These are phyloP conservation scores for Diplosoma virens DNA, from an alignment of 23 tunicate species.

Conservation along the genomic window DNA sequence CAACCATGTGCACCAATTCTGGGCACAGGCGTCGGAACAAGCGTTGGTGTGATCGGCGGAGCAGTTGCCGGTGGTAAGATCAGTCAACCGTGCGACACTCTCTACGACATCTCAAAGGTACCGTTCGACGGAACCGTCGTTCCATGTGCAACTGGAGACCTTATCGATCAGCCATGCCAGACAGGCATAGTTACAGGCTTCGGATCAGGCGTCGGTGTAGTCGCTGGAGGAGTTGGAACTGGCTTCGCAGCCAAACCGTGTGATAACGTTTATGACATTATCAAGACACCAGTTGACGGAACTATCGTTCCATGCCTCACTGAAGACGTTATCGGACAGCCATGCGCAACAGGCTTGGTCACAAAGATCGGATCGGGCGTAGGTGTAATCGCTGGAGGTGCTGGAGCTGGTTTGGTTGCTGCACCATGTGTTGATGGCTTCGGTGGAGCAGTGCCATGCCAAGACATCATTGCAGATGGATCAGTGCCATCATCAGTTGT, in stretches of 20 bases:
- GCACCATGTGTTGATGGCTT: neutral
- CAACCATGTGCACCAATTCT: conserved; percentile 3
- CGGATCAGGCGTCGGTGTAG: neutral
- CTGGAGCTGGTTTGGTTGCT: no score
- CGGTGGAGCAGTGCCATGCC: neutral
- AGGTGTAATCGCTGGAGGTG: neutral
- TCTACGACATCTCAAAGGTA: no score
- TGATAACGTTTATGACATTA: no score
- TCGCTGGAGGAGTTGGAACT: neutral
- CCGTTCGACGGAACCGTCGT: conserved; percentile 8
- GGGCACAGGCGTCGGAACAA: neutral
- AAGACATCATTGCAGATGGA: conserved; percentile 1
- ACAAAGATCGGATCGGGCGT: neutral
- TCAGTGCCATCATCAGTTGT: neutral
- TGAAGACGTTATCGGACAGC: neutral
- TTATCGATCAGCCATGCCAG: no score
- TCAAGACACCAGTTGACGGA: no score
- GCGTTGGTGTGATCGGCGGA: conserved; percentile 13
- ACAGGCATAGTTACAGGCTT: no score
- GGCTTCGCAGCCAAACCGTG: no score
- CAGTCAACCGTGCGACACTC: no score
- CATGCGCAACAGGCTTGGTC: conserved; percentile 7
- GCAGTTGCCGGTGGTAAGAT: neutral
- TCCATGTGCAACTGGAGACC: conserved; percentile 12
- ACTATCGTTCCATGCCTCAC: no score